Conservation (phyloP, 2,888 invertebrate species). For the Stenurella melanura region DNA sequence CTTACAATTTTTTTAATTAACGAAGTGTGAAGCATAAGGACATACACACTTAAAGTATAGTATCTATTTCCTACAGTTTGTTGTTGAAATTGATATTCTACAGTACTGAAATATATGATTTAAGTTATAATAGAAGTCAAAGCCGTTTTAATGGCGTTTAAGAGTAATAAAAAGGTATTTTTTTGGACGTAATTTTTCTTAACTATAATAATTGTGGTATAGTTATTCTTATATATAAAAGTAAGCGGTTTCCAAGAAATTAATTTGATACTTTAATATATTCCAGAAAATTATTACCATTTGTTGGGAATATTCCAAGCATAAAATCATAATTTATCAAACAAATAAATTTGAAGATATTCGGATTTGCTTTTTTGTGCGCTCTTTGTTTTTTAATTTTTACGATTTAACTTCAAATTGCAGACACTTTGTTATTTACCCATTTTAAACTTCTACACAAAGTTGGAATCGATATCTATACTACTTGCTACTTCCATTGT, state of each 20-base stretch:
- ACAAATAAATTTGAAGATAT: conserved; percentile 15
- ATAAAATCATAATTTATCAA: conserved; percentile 15
- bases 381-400: conserved; percentile 3
- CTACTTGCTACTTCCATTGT: background rate
- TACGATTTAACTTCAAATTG: background rate
- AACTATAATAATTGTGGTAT: background rate
- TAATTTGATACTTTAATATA: conserved; percentile 15
- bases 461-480: background rate
- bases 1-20: background rate
- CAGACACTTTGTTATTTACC: background rate
- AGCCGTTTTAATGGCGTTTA: background rate
- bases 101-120: background rate
- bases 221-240: background rate
- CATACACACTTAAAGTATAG: background rate
- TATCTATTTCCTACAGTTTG: background rate
- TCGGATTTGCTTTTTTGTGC: conserved; percentile 11
- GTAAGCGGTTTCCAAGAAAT: conserved; percentile 17
- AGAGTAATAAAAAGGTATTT: background rate
- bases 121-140: background rate
- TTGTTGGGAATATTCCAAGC: conserved; percentile 21
- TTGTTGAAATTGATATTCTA: background rate
- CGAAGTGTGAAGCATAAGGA: background rate
- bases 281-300: conserved; percentile 15
- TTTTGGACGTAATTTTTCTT: background rate
- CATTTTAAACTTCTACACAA: background rate